These are phyloP conservation scores for Euglossa dilemma DNA, from an alignment of 1,140 invertebrate genomes.

Conservation along the genomic window DNA sequence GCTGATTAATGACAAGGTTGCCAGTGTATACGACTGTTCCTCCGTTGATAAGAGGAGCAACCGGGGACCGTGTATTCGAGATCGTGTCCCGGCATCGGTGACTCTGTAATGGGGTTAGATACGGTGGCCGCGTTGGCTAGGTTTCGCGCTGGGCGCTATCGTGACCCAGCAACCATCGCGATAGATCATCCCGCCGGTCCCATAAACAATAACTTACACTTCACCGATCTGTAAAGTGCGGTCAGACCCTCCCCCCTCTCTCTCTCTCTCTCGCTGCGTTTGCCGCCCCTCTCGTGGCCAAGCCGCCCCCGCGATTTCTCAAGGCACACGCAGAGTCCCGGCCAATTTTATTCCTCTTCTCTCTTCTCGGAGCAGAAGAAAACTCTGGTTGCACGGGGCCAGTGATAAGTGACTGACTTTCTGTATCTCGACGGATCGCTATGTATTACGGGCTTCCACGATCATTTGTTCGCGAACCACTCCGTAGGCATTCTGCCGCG, in stretches of 20 bases:
- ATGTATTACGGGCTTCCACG: conserved; percentile 56
- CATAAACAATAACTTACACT: conserved; percentile 79
- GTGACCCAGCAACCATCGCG: conserved; percentile 70
- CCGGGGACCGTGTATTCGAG: conserved; percentile 68
- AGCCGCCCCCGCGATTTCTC: conserved; percentile 48
- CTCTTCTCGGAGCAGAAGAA: not conserved
- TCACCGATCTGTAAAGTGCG: conserved; percentile 61
- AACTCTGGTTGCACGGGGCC: conserved; percentile 14
- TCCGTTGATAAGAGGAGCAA: conserved; percentile 69
- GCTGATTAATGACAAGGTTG: conserved; percentile 72
- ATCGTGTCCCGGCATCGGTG: conserved; percentile 77
- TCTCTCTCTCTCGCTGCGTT: not conserved
- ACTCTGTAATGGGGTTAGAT: conserved; percentile 77
- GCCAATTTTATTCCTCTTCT: conserved; percentile 41
- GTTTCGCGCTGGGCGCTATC: conserved; percentile 72
- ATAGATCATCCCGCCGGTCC: conserved; percentile 74
- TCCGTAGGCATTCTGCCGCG: conserved; percentile 37
- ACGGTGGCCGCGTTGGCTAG: conserved; percentile 59
- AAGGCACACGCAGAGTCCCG: not conserved
- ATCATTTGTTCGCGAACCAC: conserved; percentile 54
- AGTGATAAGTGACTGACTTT: conserved; percentile 54
- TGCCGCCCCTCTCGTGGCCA: not conserved
- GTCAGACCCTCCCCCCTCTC: conserved; percentile 16
- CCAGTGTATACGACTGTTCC: conserved; percentile 68
- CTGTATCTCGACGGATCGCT: conserved; percentile 49